Evolutionary conservation across 2,113 vertebrate genomes (phyloP).

Genomic region (Theristicus caerulescens): DNA sequence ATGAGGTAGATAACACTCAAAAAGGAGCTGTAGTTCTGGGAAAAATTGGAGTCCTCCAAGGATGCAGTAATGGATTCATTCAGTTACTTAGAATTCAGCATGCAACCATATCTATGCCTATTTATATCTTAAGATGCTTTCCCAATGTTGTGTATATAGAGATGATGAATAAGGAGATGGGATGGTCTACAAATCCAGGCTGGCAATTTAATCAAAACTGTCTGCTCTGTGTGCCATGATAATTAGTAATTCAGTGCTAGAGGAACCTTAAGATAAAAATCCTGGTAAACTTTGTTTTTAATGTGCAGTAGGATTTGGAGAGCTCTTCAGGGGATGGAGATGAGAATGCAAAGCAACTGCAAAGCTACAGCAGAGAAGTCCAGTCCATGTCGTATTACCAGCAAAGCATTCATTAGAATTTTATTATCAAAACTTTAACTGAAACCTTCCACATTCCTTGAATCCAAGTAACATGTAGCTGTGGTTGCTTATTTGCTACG

Average conservation of each 20-base stretch:
- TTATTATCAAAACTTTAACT: not conserved
- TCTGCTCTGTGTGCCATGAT: not conserved
- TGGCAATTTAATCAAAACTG: conserved; percentile 28
- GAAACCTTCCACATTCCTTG: not conserved
- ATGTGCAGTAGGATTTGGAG: not conserved
- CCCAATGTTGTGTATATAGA: not conserved
- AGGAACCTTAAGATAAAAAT: conserved; percentile 1
- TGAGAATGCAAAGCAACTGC: not conserved
- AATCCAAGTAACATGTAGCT: not conserved
- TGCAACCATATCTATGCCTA: not conserved
- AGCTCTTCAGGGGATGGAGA: not conserved
- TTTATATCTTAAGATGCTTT: conserved; percentile 39
- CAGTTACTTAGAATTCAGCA: conserved; percentile 33
- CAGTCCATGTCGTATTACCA: not conserved
- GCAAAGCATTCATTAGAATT: not conserved
- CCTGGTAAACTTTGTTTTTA: not conserved
- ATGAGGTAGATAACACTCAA: conserved; percentile 38
- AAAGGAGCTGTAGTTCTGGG: conserved; percentile 1
- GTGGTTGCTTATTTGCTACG: not conserved
- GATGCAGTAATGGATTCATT: conserved; percentile 28
- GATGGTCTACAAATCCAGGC: not conserved
- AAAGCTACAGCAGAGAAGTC: not conserved
- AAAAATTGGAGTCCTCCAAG: conserved; percentile 14
- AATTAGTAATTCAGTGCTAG: conserved; percentile 3
- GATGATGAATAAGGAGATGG: conserved; percentile 27